A percentile compares a stretch with the other conserved stretches of the same genome.
These are phyloP conservation scores for Drosophila nebulosa DNA, from an alignment of 1,140 invertebrate genomes.

Conservation along the genomic window DNA sequence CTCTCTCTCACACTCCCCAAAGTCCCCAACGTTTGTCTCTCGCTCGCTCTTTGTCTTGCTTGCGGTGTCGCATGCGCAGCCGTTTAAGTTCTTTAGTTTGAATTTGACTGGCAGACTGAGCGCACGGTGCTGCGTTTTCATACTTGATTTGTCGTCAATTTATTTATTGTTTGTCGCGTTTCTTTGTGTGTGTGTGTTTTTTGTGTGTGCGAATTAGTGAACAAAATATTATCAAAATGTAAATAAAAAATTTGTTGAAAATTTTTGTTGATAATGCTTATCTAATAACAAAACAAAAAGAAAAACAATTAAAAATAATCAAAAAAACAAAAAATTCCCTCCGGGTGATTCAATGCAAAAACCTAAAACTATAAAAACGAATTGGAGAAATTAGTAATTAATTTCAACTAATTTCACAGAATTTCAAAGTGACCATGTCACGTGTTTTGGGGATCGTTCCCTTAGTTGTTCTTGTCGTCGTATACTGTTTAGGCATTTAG, in stretches of 20 bases:
- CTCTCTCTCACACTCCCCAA: neutral
- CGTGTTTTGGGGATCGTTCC: neutral
- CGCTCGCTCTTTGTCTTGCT: neutral
- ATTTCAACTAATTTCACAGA: neutral
- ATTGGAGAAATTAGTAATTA: neutral
- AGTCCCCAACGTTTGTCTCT: neutral
- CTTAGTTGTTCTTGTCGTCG: constrained; percentile 4
- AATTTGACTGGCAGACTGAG: constrained; percentile 45
- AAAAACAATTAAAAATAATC: constrained; percentile 10
- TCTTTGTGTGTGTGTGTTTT: neutral
- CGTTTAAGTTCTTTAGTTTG: constrained; percentile 56
- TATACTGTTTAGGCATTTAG: constrained; percentile 48
- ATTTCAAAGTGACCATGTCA: neutral
- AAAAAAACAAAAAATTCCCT: neutral
- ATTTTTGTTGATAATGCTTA: constrained; percentile 25
- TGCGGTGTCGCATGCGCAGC: constrained; percentile 65
- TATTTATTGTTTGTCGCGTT: constrained; percentile 27
- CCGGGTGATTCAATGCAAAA: neutral
- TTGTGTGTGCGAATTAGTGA: constrained; percentile 33
- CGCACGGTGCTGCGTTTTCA: constrained; percentile 40
- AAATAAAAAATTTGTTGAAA: constrained; percentile 48
- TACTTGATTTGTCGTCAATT: neutral
- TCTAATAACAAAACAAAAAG: constrained; percentile 5
- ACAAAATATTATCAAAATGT: constrained; percentile 60
- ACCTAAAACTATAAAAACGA: neutral